phyloP scores from a whole-genome alignment of 2,888 invertebrate species.

The Mimachlamys varia region DNA sequence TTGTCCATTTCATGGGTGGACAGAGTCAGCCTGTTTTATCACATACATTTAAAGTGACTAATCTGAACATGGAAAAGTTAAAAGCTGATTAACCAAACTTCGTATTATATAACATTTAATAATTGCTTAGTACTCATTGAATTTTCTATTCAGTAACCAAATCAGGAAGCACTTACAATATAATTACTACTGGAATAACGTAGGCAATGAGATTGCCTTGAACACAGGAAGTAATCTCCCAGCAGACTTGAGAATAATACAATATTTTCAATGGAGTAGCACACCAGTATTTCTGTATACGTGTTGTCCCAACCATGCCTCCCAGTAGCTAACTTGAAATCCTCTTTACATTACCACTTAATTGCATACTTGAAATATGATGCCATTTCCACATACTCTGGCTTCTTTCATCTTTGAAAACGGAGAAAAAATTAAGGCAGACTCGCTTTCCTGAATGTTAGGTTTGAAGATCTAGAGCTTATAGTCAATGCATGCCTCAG shows the following conservation, averaged over 20 bases:
- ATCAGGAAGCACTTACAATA: background rate
- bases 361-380: constrained; percentile 28
- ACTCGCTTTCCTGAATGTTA: background rate
- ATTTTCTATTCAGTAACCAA: background rate
- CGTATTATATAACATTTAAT: background rate
- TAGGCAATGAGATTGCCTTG: background rate
- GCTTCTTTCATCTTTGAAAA: background rate
- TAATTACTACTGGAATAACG: background rate
- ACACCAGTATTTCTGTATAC: background rate
- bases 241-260: constrained; percentile 13
- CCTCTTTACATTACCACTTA: background rate
- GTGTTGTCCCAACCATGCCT: background rate
- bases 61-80: background rate
- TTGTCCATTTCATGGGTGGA: no score
- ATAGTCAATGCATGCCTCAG: no score
- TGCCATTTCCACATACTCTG: background rate
- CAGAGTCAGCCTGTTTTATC: no score
- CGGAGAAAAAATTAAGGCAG: background rate
- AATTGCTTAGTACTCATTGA: background rate
- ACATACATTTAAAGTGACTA: background rate
- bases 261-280: background rate
- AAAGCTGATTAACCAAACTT: background rate
- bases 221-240: constrained; percentile 18
- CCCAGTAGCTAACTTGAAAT: background rate
- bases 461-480: no score